Conservation (phyloP, 2,888 invertebrate species). For the Drosophila buzzatii region DNA sequence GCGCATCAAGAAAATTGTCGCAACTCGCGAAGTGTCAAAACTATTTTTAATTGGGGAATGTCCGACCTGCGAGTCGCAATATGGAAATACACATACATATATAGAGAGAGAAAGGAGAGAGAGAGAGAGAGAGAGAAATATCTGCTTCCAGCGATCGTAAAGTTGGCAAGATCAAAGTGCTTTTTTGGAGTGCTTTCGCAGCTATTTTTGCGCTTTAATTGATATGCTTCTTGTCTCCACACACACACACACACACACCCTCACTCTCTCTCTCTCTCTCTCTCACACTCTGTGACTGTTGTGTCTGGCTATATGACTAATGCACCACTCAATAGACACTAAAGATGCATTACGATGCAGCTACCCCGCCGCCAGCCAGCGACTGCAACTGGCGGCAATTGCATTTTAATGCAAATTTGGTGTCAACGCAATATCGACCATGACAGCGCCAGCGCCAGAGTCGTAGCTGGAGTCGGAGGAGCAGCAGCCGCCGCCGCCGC, state of each 20-base stretch:
- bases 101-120: neutral
- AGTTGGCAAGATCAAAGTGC: constrained; percentile 62
- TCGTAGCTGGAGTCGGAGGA: neutral
- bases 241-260: neutral
- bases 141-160: constrained; percentile 51
- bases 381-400: constrained; percentile 55
- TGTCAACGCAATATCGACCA: constrained; percentile 82
- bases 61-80: constrained; percentile 30
- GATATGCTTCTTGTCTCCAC: constrained; percentile 46
- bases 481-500: neutral
- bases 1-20: constrained; percentile 66
- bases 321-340: constrained; percentile 81
- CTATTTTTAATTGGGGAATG: constrained; percentile 78
- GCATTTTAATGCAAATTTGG: constrained; percentile 82
- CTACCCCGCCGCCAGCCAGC: neutral
- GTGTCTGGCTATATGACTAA: constrained; percentile 69
- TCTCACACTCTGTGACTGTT: constrained; percentile 19
- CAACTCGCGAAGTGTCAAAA: constrained; percentile 74
- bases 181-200: constrained; percentile 63
- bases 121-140: constrained; percentile 22
- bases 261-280: neutral
- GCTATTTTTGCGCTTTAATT: constrained; percentile 72
- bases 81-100: neutral
- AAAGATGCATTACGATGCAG: constrained; percentile 77
- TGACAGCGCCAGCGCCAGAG: constrained; percentile 67